phyloP scores from a whole-genome alignment of 2,888 invertebrate genomes.

The Ecliptopera silaceata region DNA sequence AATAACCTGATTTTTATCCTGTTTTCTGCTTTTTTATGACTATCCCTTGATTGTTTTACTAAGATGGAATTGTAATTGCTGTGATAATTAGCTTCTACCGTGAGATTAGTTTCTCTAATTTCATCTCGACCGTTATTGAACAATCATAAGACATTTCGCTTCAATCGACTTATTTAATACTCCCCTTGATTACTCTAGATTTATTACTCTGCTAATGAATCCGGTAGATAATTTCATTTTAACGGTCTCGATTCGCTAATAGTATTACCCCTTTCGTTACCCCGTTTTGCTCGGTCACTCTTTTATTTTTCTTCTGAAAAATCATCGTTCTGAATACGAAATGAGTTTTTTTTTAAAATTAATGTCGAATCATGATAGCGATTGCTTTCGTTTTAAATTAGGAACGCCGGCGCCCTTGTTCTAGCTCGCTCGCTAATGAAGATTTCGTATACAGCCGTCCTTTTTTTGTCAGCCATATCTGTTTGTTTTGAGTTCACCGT shows the following conservation, averaged over 20 bases:
- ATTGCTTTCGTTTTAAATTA: conserved; percentile 69
- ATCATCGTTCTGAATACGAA: conserved; percentile 68
- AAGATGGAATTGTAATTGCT: conserved; percentile 17
- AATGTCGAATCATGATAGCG: conserved; percentile 73
- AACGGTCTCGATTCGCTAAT: conserved; percentile 72
- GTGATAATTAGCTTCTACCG: conserved; percentile 21
- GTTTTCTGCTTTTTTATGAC: conserved; percentile 14
- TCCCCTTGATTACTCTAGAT: conserved; percentile 62
- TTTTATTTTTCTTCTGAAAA: conserved; percentile 67
- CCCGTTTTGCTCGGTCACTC: conserved; percentile 65
- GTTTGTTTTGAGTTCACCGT: conserved; percentile 81
- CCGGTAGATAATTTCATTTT: conserved; percentile 65
- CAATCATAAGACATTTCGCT: conserved; percentile 40
- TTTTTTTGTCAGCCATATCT: conserved; percentile 80
- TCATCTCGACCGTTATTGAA: conserved; percentile 38
- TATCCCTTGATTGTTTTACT: conserved; percentile 5
- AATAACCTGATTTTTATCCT: background rate
- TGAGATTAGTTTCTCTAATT: conserved; percentile 36
- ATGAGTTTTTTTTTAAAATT: conserved; percentile 60
- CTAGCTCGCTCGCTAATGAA: conserved; percentile 71
- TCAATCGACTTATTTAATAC: conserved; percentile 56
- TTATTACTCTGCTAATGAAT: conserved; percentile 66
- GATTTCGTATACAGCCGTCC: conserved; percentile 74
- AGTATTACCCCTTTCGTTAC: conserved; percentile 67
- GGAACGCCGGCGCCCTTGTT: conserved; percentile 62